Evolutionary conservation across 2,113 vertebrate genomes (phyloP).

Genomic region (Lathamus discolor): DNA sequence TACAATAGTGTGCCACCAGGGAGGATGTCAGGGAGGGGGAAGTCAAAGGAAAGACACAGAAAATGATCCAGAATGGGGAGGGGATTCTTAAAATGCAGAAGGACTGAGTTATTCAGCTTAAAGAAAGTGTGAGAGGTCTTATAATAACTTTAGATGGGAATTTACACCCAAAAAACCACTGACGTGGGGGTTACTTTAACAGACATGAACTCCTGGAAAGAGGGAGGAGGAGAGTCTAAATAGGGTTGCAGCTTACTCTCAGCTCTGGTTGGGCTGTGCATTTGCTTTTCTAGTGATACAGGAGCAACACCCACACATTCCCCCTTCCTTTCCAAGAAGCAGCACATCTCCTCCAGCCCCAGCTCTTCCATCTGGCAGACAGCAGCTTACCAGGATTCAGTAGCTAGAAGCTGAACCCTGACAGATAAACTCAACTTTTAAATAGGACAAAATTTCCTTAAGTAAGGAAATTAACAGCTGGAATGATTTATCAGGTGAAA

Average conservation of each 20-base stretch:
- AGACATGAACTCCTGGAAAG: neutral
- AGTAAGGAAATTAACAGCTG: constrained; percentile 37
- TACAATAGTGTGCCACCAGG: neutral
- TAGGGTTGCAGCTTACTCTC: neutral
- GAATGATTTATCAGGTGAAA: constrained; percentile 18
- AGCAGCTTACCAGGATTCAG: neutral
- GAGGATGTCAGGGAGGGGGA: neutral
- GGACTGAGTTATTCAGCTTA: neutral
- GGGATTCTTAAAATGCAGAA: neutral
- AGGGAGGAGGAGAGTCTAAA: neutral
- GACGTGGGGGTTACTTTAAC: neutral
- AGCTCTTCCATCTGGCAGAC: neutral
- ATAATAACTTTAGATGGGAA: neutral
- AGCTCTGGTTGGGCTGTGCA: neutral
- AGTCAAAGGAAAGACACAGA: neutral
- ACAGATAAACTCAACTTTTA: neutral
- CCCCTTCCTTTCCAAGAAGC: neutral
- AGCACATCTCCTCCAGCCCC: neutral
- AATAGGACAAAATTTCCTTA: constrained; percentile 12
- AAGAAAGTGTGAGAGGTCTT: neutral
- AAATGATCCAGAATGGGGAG: neutral
- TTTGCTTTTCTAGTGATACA: neutral
- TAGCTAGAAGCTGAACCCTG: neutral
- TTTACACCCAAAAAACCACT: accelerated
- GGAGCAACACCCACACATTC: neutral